Evolutionary conservation across 1,140 invertebrate genomes (phyloP).

Genomic region (Pachyrhynchus sulphureomaculatus): DNA sequence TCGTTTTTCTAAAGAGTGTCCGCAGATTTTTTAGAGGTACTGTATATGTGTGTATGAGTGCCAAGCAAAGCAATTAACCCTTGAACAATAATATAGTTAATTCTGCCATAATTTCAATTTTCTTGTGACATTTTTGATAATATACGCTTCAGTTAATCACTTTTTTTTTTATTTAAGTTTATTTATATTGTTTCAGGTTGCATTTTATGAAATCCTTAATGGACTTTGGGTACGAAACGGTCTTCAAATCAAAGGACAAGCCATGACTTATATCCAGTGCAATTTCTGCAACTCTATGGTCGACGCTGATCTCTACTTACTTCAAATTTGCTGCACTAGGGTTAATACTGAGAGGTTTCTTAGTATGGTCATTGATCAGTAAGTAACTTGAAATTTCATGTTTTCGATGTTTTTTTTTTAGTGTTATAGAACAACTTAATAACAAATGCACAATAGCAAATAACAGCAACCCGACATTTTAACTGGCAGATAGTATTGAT

Average conservation of each 20-base stretch:
- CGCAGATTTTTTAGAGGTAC: no score
- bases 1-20: no score
- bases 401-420: background rate
- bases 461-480: background rate
- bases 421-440: no score
- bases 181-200: conserved; percentile 75
- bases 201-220: conserved; percentile 91
- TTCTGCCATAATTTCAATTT: no score
- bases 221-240: conserved; percentile 96
- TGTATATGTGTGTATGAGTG: no score
- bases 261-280: conserved; percentile 98
- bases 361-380: conserved; percentile 85
- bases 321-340: conserved; percentile 90
- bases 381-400: conserved; percentile 46
- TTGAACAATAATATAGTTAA: no score
- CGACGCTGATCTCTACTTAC: conserved; percentile 91
- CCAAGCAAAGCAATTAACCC: no score
- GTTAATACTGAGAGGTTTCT: conserved; percentile 84
- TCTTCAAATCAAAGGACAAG: conserved; percentile 95
- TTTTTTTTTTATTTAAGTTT: no score
- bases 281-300: conserved; percentile 99
- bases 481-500: background rate
- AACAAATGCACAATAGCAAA: no score
- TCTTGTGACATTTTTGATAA: no score
- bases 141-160: no score